Evolutionary conservation across 2,888 invertebrate species (phyloP), one percentile per base, ranked within the genome.

Genomic region (Sepioteuthis lessoniana): DNA sequence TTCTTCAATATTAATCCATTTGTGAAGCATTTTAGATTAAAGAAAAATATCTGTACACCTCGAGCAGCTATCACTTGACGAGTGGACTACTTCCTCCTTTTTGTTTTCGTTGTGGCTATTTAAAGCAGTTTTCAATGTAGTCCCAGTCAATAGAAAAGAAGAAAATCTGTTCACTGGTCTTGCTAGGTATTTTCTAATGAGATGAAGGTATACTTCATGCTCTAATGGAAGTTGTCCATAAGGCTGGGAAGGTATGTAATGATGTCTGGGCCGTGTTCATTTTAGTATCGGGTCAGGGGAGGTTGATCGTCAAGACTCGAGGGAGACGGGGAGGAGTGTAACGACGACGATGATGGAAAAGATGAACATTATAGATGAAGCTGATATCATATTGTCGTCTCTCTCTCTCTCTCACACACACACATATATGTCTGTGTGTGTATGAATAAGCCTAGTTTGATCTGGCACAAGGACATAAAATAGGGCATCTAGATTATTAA

Each of bases 241-340:
- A n/a, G 76, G n/a, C n/a, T 76, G 76, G 76, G 76, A 76, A 76
- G 76, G 76, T 76, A 76, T 10, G 76, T 76, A 76, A 76, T n/a
- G 76, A 0, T 35, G 3, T 13, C 25, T 76, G 76, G 76, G 76
- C 16, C 19, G n/a, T 16, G 76, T 76, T n/a, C 76, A 76, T 76
- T 76, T 35, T 35, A 76, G 4, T 35, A 19, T n/a, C 35, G n/a
- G 76, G 5, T 4, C n/a, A 35, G n/a, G 60, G 28, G 31, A 31
- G 60, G 76, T 35, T 35, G n/a, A 76, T 76, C 19, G 35, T 76
- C 76, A 76, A 76, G 35, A 76, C 76, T 35, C 76, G 2, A 76
- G 2, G 4, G 76, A 76, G n/a, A 25, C 55, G 25, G 55, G 21
- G 4, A 4, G 25, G 55, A 4, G 76, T 4, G n/a, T n/a, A 19